Conservation (phyloP, 2,113 vertebrate genomes). For the Oreotrochilus melanogaster region DNA sequence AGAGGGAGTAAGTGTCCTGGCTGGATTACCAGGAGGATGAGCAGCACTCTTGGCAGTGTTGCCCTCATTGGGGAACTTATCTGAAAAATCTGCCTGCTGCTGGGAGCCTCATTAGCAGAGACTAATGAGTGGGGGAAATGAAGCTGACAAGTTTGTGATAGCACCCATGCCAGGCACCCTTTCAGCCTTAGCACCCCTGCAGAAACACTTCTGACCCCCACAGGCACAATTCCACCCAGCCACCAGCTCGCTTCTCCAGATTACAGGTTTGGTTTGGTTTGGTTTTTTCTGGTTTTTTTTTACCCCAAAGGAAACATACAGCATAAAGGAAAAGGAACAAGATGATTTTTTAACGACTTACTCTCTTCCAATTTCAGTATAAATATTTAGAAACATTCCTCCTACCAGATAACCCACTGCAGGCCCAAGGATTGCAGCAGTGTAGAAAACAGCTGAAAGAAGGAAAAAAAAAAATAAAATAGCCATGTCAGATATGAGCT, state of each 20-base stretch:
- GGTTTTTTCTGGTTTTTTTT: not conserved
- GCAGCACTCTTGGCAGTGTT: not conserved
- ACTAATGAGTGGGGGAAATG: slow-evolving; percentile 12
- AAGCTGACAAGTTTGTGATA: slow-evolving; percentile 10
- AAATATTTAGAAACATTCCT: slow-evolving; percentile 92
- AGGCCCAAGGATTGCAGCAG: slow-evolving; percentile 93
- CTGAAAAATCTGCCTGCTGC: slow-evolving; percentile 59
- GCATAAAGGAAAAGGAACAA: slow-evolving; percentile 62
- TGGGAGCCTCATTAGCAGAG: not conserved
- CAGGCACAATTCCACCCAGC: not conserved
- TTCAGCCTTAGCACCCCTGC: not conserved
- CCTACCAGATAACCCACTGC: slow-evolving; percentile 95
- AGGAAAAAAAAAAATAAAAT: not conserved
- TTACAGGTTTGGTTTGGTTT: not conserved
- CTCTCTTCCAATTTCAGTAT: slow-evolving; percentile 86
- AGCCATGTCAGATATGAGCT: not conserved
- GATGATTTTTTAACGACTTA: slow-evolving; percentile 81
- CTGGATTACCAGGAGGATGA: not conserved
- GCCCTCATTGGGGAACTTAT: not conserved
- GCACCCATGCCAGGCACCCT: not conserved
- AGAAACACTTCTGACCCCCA: not conserved
- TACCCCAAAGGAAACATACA: slow-evolving; percentile 44
- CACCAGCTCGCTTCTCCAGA: not conserved
- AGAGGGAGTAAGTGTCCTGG: not conserved
- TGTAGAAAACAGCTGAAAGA: slow-evolving; percentile 91